Evolutionary conservation across 2,888 invertebrate genomes (phyloP), one percentile per base, ranked within the genome.

Genomic region (Erebia ligea): DNA sequence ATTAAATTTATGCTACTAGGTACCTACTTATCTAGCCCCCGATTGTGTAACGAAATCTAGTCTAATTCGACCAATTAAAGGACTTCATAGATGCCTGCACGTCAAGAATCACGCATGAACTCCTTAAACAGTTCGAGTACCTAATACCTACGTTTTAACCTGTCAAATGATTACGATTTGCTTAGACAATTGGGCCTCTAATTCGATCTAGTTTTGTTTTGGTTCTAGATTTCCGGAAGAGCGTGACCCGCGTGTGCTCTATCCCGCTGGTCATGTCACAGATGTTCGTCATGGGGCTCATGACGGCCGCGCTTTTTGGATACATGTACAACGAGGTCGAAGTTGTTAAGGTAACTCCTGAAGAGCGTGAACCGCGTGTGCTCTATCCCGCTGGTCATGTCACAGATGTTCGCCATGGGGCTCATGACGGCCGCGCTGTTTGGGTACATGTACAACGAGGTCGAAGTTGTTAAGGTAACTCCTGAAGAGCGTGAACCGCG

Each of bases 381-480:
- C 19, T 72, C 62, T 56, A 78, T 77, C 34, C 68, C 74, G 0
- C 58, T 78, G 8, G 77, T 73, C 9, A 68, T 74, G 65, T 68
- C 75, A 0, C 78, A 77, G 56, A 76, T 78, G 69, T 34, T 78
- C 19, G 73, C 77, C 0, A 73, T 78, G 72, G 77, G 76, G 0
- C 56, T 79, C 2, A 40, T 78, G 34, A 73, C 76, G 0, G 73
- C 78, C 3, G 79, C 78, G 0, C 45, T 80, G 5, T 80, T 76
- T 74, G 79, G 80, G 1, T 78, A 75, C 34, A 73, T 63, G 0
- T 77, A 75, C 61, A 59, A 78, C 48, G 75, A 77, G 50, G 25
- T 59, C 0, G 77, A 76, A 9, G 75, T 78, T 10, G 64, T 77
- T 8, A 75, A 71, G 76, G 80, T 80, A n/a, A n/a, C n/a, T 79